Evolutionary conservation across 2,797 vertebrate species (phyloP).

Genomic region (Coccyzus lansbergi): DNA sequence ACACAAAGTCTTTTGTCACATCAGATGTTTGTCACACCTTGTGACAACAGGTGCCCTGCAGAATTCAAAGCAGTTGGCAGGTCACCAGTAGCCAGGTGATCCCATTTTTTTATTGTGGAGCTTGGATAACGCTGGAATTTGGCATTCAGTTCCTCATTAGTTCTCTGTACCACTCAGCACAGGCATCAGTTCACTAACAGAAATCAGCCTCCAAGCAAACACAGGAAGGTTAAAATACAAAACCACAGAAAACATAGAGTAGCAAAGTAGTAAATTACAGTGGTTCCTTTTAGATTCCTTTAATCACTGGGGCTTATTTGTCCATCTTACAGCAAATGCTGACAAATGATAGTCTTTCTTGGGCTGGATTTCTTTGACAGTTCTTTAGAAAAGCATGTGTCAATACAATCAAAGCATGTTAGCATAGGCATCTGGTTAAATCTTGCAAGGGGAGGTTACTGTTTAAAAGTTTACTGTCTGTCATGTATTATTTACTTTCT

Average conservation of each 20-base stretch:
- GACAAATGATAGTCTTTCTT: not conserved
- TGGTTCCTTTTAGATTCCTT: not conserved
- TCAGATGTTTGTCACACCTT: constrained; percentile 21
- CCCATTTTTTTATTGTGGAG: fast-evolving
- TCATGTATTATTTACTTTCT: not conserved
- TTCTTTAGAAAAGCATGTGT: not conserved
- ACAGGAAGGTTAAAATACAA: not conserved
- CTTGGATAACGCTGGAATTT: not conserved
- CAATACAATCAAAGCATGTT: not conserved
- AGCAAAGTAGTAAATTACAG: not conserved
- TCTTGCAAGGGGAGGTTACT: not conserved
- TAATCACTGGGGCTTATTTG: not conserved
- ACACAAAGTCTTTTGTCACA: constrained; percentile 35
- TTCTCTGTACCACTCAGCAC: not conserved
- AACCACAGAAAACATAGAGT: not conserved
- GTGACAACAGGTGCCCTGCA: not conserved
- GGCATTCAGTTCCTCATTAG: not conserved
- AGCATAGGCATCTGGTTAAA: not conserved
- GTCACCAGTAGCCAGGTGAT: fast-evolving
- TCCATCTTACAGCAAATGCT: not conserved
- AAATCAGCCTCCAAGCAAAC: not conserved
- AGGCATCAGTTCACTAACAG: not conserved
- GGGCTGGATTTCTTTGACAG: constrained; percentile 16
- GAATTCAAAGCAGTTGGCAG: constrained; percentile 13
- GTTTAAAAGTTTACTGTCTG: not conserved